Conservation (phyloP, 2,888 invertebrate species). For the Hetaerina titia region DNA sequence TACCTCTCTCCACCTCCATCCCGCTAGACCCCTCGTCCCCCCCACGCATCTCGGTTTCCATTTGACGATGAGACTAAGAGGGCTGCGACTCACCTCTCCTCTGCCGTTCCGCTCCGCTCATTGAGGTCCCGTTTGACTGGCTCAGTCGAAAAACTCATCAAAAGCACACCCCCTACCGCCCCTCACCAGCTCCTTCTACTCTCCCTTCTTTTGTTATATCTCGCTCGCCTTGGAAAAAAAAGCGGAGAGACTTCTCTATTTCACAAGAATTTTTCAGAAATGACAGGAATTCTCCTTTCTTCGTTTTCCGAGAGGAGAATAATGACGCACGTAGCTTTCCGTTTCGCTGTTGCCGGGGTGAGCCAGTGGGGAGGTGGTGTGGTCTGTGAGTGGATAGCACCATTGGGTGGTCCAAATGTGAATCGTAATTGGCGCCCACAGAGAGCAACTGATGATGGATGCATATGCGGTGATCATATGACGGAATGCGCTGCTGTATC, state of each 20-base stretch:
- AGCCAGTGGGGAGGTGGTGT: not conserved
- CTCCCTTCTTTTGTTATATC: not conserved
- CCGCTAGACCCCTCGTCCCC: not conserved
- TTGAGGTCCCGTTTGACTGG: slow-evolving; percentile 34
- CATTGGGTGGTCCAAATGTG: not conserved
- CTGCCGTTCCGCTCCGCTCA: not conserved
- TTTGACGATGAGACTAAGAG: not conserved
- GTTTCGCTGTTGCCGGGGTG: not conserved
- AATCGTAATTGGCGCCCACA: not conserved
- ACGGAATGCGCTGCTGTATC: too few relatives aligned
- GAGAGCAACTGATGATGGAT: too few relatives aligned
- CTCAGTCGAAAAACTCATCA: slow-evolving; percentile 30
- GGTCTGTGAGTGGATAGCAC: not conserved
- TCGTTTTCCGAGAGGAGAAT: not conserved
- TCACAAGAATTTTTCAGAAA: not conserved
- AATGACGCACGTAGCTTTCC: not conserved
- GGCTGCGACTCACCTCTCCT: not conserved
- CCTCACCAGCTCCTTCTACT: not conserved
- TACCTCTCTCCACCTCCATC: not conserved
- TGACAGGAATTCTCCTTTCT: slow-evolving; percentile 12
- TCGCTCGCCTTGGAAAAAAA: slow-evolving; percentile 15
- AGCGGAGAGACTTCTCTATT: not conserved
- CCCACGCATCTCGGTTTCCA: not conserved
- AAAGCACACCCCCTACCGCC: not conserved
- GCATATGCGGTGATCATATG: too few relatives aligned